Evolutionary conservation across 2,113 vertebrate genomes (phyloP).

Genomic region (Platysteira castanea): DNA sequence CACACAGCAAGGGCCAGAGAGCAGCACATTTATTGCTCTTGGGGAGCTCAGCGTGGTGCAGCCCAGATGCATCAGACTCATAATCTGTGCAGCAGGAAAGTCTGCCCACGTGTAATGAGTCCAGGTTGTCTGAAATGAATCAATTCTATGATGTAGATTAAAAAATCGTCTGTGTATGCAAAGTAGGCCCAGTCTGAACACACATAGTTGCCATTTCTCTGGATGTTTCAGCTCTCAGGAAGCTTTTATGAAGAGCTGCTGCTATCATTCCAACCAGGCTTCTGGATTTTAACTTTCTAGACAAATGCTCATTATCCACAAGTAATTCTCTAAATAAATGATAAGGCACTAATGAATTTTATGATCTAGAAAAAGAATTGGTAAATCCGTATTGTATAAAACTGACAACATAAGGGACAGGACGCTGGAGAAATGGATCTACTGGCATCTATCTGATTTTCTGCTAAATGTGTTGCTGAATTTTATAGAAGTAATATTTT

Average conservation of each 20-base stretch:
- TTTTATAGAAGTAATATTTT: background rate
- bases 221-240: background rate
- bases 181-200: background rate
- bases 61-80: constrained; percentile 1
- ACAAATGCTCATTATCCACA: background rate
- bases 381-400: background rate
- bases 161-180: background rate
- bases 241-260: background rate
- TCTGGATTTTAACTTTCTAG: background rate
- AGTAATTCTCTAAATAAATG: background rate
- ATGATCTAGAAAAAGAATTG: background rate
- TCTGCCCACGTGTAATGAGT: background rate
- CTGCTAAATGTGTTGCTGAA: background rate
- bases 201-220: background rate
- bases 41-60: background rate
- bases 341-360: background rate
- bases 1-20: background rate
- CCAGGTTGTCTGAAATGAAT: constrained; percentile 30
- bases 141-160: background rate
- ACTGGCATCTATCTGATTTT: background rate
- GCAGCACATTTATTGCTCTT: background rate
- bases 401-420: background rate
- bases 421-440: background rate
- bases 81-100: constrained; percentile 4
- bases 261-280: background rate